Conservation (phyloP, 2,797 vertebrate genomes). For the Coendou prehensilis region DNA sequence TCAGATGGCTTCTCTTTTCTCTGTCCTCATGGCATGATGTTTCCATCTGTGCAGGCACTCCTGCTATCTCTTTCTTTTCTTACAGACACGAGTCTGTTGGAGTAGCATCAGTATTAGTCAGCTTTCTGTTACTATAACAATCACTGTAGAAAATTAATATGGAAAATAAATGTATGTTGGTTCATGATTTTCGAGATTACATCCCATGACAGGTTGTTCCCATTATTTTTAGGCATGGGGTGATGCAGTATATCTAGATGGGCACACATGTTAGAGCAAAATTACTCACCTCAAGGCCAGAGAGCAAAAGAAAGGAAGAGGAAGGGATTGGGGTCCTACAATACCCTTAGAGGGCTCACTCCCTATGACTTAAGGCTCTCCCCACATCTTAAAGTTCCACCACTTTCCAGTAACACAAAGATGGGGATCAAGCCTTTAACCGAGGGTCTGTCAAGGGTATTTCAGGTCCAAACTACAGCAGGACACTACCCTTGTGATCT, state of each 20-base stretch:
- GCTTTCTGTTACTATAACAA: not conserved
- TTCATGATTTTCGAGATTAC: not conserved
- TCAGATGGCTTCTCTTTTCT: not conserved
- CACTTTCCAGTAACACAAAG: not conserved
- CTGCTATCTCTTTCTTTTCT: not conserved
- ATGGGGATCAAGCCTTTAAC: not conserved
- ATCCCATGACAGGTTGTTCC: not conserved
- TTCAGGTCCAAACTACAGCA: not conserved
- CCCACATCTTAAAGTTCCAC: not conserved
- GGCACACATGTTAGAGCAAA: not conserved
- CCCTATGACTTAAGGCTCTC: not conserved
- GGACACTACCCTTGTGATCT: rapidly evolving
- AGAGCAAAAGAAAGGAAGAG: not conserved
- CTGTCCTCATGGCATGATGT: not conserved
- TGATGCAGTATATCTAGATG: rapidly evolving
- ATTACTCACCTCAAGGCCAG: not conserved
- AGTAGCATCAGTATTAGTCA: no score
- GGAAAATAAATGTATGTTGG: not conserved
- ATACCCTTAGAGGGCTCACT: no score
- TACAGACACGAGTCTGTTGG: not conserved
- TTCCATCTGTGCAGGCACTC: not conserved
- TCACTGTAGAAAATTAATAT: not conserved
- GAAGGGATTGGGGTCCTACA: not conserved
- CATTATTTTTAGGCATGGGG: not conserved
- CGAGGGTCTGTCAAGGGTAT: not conserved